Conservation (phyloP, 2,797 vertebrate species). For the Salarias fasciatus region DNA sequence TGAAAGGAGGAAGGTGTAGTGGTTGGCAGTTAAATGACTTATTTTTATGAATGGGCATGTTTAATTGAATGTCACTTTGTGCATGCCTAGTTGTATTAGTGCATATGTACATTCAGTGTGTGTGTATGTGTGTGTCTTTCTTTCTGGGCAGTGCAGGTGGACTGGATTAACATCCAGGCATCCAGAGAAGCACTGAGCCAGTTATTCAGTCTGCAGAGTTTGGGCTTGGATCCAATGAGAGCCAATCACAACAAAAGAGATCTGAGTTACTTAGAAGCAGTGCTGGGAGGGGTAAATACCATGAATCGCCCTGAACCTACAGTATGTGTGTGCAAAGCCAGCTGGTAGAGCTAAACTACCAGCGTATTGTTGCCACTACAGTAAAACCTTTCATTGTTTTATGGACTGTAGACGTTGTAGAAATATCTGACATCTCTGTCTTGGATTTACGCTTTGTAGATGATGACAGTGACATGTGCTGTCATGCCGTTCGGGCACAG, state of each 20-base stretch:
- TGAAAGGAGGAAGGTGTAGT: conserved; percentile 61
- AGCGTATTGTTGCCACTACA: conserved; percentile 3
- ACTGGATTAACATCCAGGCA: conserved; percentile 75
- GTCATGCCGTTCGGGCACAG: conserved; percentile 19
- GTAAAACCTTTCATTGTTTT: too few species aligned
- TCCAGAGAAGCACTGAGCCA: conserved; percentile 74
- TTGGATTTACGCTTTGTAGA: conserved; percentile 29
- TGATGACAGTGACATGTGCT: conserved; percentile 36
- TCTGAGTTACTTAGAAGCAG: conserved; percentile 60
- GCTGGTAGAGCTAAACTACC: conserved; percentile 21
- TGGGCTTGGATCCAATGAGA: conserved; percentile 79
- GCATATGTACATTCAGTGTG: too few species aligned
- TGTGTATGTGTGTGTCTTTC: conserved; percentile 19
- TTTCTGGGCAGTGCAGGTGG: conserved; percentile 63
- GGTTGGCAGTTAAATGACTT: conserved; percentile 58
- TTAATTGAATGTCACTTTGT: conserved; percentile 59
- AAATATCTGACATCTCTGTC: conserved; percentile 33
- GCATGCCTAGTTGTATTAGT: too few species aligned
- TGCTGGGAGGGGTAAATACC: conserved; percentile 66
- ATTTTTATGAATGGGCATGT: conserved; percentile 65
- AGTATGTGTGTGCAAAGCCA: conserved; percentile 40
- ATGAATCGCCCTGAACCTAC: conserved; percentile 72
- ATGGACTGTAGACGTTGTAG: background rate
- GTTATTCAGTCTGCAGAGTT: conserved; percentile 77
- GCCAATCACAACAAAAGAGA: conserved; percentile 72